Percentiles rank a stretch among this genome's conserved stretches.
phyloP scores from a whole-genome alignment of 2,113 vertebrate species.

The Chloroceryle aenea region DNA sequence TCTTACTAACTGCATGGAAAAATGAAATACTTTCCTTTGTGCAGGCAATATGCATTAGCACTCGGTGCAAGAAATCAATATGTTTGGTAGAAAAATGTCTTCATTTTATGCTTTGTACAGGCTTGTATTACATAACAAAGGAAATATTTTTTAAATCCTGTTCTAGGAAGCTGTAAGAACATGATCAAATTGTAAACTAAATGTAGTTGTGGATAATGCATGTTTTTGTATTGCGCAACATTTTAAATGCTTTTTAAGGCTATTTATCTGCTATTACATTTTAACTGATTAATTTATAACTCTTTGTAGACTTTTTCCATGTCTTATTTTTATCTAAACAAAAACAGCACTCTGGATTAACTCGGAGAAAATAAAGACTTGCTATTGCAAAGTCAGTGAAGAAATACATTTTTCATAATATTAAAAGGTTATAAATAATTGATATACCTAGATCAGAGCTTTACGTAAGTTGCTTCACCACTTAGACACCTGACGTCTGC shows the following conservation, averaged over 20 bases:
- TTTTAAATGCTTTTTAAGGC: neutral
- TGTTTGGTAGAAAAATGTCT: neutral
- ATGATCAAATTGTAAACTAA: neutral
- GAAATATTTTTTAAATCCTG: neutral
- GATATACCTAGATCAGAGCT: neutral
- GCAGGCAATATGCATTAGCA: neutral
- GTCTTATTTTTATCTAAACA: neutral
- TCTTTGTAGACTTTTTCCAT: neutral
- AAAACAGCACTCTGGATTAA: neutral
- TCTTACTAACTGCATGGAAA: neutral
- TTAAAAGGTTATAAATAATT: neutral
- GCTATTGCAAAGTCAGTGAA: neutral
- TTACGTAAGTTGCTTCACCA: neutral
- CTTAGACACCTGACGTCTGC: neutral
- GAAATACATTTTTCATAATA: neutral
- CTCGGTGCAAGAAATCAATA: neutral
- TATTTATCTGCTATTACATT: neutral
- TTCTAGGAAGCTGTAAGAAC: neutral
- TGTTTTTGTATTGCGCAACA: neutral
- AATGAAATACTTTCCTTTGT: neutral
- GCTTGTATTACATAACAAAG: neutral
- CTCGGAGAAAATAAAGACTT: neutral
- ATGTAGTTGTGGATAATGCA: neutral
- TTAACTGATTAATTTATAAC: neutral
- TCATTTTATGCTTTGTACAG: neutral